These are phyloP conservation scores for Dendrocincla fuliginosa DNA, from an alignment of 2,797 vertebrate genomes.

Conservation along the genomic window DNA sequence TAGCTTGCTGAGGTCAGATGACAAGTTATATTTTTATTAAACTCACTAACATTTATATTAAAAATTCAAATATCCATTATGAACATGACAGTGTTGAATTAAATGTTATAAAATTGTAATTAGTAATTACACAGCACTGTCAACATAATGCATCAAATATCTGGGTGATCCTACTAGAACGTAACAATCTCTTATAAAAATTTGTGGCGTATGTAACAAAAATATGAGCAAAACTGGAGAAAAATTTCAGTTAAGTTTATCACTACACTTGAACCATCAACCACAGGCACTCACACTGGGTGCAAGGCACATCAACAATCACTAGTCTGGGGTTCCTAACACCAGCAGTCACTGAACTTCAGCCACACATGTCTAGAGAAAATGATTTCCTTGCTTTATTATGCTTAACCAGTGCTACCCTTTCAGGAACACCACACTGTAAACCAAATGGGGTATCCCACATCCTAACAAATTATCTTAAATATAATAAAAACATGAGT, in stretches of 20 bases:
- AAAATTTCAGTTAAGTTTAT: background rate
- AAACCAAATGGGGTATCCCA: background rate
- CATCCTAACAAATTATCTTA: conserved; percentile 10
- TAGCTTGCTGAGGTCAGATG: background rate
- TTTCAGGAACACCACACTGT: conserved; percentile 13
- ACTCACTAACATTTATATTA: background rate
- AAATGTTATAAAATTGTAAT: background rate
- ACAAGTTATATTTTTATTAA: background rate
- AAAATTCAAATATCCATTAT: background rate
- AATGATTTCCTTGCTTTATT: conserved; percentile 13
- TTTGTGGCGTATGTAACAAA: background rate
- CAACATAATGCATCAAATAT: background rate
- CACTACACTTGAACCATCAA: background rate
- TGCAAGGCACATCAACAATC: background rate
- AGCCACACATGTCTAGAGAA: background rate
- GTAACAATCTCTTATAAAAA: background rate
- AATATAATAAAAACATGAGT: background rate
- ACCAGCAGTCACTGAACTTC: background rate
- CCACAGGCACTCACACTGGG: background rate
- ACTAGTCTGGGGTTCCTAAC: background rate
- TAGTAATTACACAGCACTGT: background rate
- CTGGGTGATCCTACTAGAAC: background rate
- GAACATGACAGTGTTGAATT: background rate
- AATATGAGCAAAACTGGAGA: background rate
- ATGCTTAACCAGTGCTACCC: background rate